Base-by-base conservation (phyloP, 2,888 invertebrate species). In the Phlogophora meticulosa region DNA sequence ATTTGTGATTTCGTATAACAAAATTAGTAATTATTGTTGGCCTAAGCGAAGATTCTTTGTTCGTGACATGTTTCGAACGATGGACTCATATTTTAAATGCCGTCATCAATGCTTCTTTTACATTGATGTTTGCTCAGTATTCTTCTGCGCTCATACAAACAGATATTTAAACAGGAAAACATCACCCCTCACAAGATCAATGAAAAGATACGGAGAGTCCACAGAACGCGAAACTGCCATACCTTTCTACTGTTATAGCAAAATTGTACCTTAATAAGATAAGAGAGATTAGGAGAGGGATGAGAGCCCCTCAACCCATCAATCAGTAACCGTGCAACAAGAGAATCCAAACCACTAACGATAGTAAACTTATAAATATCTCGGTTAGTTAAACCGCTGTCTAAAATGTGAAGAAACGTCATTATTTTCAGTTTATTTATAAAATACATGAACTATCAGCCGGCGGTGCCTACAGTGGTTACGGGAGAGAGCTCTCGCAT, bases 351-450 rank as follows among this genome's bases (percentile, higher is more conserved):
- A 63, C 28, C 49, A 42, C 49, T 22, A 36, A 46, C 36, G 3
- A 40, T 43, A 59, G 51, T 53, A 73, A 61, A 68, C 36, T 43
- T 53, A 51, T 52, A 62, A 73, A 48, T 22, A 56, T 65, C 36
- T 65, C 53, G 17, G 53, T 58, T 48, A 34, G 53, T 48, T 60
- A 65, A 68, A n/a, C 38, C n/a, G 13, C 48, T 32, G 17, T 49
- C 22, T 38, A 53, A 49, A 78, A 51, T 17, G 45, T 45, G 13
- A 32, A 51, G 49, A 61, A 55, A 66, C 11, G 28, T 34, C 40
- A 80, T 80, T 69, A 65, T 71, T 78, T 78, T 58, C 22, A 22
- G 49, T 58, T 42, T 71, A 66, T 80, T 77, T 71, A 61, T 77
- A 71, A 46, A 55, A 68, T 65, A 80, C 68, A 72, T 64, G 34